These are phyloP conservation scores for Diploptera punctata DNA, from an alignment of 2,888 invertebrate genomes.

Conservation along the genomic window DNA sequence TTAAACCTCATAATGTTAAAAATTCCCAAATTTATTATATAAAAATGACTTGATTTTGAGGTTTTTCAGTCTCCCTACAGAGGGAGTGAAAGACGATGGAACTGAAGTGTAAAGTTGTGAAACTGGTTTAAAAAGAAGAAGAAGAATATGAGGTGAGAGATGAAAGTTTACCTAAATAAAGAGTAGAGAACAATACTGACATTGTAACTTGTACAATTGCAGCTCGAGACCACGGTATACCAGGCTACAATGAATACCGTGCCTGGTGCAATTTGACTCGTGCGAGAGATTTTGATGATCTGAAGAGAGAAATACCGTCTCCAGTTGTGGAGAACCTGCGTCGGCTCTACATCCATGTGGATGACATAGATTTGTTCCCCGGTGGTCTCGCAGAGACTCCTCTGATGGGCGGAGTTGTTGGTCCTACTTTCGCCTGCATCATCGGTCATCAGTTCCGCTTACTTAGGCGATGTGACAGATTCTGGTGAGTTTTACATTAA, in stretches of 20 bases:
- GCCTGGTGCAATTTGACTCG: conserved; percentile 57
- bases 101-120: too few species aligned
- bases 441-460: conserved; percentile 61
- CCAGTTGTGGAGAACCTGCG: conserved; percentile 52
- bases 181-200: too few species aligned
- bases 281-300: conserved; percentile 57
- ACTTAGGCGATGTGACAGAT: conserved; percentile 61
- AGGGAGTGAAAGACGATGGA: too few species aligned
- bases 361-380: conserved; percentile 65
- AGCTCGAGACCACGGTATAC: conserved; percentile 57
- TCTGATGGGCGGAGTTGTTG: conserved; percentile 61
- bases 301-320: conserved; percentile 54
- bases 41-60: too few species aligned
- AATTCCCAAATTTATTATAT: too few species aligned
- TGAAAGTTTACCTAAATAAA: too few species aligned
- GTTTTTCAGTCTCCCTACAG: too few species aligned
- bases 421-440: conserved; percentile 65
- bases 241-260: conserved; percentile 56
- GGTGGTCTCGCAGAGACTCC: conserved; percentile 63
- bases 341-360: conserved; percentile 56
- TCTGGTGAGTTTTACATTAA: conserved; percentile 61
- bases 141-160: too few species aligned
- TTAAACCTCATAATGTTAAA: too few species aligned
- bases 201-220: too few species aligned
- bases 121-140: too few species aligned